These are phyloP conservation scores for Narcine bancroftii DNA, from an alignment of 2,113 vertebrate species.

Conservation along the genomic window DNA sequence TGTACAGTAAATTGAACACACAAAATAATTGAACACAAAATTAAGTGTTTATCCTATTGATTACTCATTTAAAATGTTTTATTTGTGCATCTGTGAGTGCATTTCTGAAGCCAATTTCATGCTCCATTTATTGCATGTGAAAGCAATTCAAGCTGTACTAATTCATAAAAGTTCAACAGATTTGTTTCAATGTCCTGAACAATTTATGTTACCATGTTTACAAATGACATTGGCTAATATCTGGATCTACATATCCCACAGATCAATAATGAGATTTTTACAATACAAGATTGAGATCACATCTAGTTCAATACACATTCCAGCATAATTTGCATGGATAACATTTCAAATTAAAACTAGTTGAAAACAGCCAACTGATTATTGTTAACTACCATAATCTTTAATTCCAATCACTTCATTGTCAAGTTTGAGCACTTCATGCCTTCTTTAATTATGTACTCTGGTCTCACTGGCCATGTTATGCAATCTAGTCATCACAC, in stretches of 20 bases:
- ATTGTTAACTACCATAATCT: not conserved
- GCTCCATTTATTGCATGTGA: not conserved
- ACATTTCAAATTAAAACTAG: not conserved
- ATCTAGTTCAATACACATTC: not conserved
- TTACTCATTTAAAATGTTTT: not conserved
- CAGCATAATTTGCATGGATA: not conserved
- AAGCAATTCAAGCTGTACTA: not conserved
- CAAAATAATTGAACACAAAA: not conserved
- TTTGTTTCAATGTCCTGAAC: slow-evolving; percentile 6
- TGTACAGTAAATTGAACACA: not conserved
- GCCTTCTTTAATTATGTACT: not conserved
- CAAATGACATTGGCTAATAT: not conserved
- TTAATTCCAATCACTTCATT: not conserved
- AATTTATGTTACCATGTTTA: not conserved
- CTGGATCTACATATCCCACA: not conserved
- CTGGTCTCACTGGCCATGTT: not conserved
- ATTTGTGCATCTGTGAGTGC: not conserved
- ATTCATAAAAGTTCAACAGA: not conserved
- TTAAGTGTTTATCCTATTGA: not conserved
- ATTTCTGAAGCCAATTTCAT: not conserved
- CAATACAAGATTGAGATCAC: not conserved
- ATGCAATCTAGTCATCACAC: not conserved
- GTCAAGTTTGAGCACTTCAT: not conserved
- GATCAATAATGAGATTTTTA: not conserved
- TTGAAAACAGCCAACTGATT: not conserved